Conservation (phyloP, 2,797 vertebrate genomes). For the Trachurus trachurus region DNA sequence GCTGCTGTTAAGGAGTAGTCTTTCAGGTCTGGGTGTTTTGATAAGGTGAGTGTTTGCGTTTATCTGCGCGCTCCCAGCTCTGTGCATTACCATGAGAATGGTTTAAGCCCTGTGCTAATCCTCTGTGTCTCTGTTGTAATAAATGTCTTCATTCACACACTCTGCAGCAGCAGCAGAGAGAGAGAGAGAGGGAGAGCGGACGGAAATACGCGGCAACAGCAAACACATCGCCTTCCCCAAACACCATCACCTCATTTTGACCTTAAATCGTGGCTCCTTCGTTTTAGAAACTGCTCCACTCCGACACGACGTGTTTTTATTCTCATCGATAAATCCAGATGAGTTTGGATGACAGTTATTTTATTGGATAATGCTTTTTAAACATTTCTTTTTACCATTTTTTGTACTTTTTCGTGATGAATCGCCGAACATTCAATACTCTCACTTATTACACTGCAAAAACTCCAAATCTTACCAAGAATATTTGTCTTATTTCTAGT, state of each 20-base stretch:
- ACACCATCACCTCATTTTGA: slow-evolving; percentile 58
- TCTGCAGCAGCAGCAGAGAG: slow-evolving; percentile 76
- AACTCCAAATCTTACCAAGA: no score
- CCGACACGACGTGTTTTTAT: not conserved
- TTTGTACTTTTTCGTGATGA: no score
- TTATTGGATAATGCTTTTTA: no score
- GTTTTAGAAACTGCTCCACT: not conserved
- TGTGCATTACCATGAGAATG: slow-evolving; percentile 97
- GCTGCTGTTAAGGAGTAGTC: slow-evolving; percentile 91
- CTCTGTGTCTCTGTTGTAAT: slow-evolving; percentile 93
- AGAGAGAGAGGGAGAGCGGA: slow-evolving; percentile 49
- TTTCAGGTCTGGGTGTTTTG: slow-evolving; percentile 92
- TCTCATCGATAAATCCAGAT: not conserved
- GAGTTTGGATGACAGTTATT: not conserved
- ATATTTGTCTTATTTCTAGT: no score
- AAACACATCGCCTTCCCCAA: slow-evolving; percentile 53
- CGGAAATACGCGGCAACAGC: slow-evolving; percentile 37
- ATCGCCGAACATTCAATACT: no score
- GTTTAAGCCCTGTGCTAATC: slow-evolving; percentile 97
- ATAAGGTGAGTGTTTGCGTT: slow-evolving; percentile 95
- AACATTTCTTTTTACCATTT: no score
- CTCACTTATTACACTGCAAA: no score
- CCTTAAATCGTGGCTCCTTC: slow-evolving; percentile 25
- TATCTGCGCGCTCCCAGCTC: slow-evolving; percentile 94
- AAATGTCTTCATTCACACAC: slow-evolving; percentile 98